Evolutionary conservation across 1,140 invertebrate genomes (phyloP).

Genomic region (Archivesica marissinica): DNA sequence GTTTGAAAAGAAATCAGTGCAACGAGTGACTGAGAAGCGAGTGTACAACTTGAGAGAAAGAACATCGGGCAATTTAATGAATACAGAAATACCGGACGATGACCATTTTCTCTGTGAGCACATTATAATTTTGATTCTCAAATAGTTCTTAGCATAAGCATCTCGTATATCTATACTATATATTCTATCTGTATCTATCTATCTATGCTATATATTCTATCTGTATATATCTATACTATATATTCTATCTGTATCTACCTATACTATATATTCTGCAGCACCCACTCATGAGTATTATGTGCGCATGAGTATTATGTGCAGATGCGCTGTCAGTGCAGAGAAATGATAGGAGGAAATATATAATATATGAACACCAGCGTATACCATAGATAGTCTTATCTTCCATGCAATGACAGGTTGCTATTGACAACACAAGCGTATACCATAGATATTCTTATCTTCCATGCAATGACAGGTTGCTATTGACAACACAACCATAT

Average conservation of each 20-base stretch:
- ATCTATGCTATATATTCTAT: too few species aligned
- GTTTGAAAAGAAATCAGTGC: too few species aligned
- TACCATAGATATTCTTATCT: too few species aligned
- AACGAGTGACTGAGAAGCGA: conserved; percentile 3
- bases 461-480: too few species aligned
- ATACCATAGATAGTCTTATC: not conserved
- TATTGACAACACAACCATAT: too few species aligned
- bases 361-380: not conserved
- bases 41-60: conserved; percentile 23
- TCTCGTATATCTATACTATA: not conserved
- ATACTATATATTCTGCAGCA: too few species aligned
- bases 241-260: too few species aligned
- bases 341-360: not conserved
- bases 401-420: too few species aligned
- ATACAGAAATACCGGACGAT: conserved; percentile 50
- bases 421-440: too few species aligned
- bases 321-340: too few species aligned
- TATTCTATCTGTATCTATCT: too few species aligned
- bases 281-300: not conserved
- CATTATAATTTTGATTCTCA: not conserved
- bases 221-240: too few species aligned
- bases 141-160: not conserved
- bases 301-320: not conserved
- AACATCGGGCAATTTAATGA: conserved; percentile 45
- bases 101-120: conserved; percentile 54